Percentiles rank a stretch among this genome's conserved stretches.
Conservation (phyloP, 2,113 vertebrate species). For the Micromys minutus region DNA sequence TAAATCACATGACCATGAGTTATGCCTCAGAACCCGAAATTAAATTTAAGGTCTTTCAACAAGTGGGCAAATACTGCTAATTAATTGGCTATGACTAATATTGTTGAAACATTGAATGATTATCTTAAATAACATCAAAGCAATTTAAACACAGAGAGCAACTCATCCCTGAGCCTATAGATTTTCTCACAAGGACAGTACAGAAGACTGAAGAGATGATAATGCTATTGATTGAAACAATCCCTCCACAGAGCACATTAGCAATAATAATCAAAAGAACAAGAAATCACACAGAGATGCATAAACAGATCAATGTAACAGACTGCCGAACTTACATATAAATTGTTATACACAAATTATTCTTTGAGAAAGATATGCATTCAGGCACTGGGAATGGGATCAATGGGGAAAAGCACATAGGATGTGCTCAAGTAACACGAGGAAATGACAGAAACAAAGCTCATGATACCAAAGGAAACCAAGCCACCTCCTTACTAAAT, state of each 20-base stretch:
- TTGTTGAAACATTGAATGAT: background rate
- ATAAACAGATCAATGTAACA: background rate
- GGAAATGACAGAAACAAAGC: background rate
- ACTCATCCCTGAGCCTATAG: background rate
- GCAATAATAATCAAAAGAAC: background rate
- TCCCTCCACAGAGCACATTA: background rate
- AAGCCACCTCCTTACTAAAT: background rate
- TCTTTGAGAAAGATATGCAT: background rate
- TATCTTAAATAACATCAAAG: background rate
- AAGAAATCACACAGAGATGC: background rate
- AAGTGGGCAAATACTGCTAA: background rate
- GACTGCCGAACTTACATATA: background rate
- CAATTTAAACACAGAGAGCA: background rate
- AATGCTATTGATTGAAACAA: background rate
- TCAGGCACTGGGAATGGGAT: background rate
- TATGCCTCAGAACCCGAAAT: background rate
- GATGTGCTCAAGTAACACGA: background rate
- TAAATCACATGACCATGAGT: background rate
- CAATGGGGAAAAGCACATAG: background rate
- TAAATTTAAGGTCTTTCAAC: background rate
- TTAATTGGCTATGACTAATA: background rate
- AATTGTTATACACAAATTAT: background rate
- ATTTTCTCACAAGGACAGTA: background rate
- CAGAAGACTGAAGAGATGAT: background rate
- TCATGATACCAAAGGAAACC: background rate